Base-by-base conservation (phyloP, 2,888 invertebrate genomes). In the Harpalus rubripes region DNA sequence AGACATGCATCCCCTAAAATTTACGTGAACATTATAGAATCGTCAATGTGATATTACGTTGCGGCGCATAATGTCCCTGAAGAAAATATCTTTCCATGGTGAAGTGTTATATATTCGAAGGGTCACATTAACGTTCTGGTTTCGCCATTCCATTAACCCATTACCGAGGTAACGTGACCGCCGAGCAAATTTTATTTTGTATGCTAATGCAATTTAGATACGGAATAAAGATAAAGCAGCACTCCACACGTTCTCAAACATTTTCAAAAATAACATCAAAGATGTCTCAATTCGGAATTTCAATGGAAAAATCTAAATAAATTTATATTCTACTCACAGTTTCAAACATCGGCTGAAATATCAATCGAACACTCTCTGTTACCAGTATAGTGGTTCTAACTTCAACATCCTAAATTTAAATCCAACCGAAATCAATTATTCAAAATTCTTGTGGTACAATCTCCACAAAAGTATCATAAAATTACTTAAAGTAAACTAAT, bases 161-260 rank as follows among this genome's bases (percentile, higher is more conserved):
- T 68, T 68, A 68, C 32, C 39, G 39, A n/a, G 68, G 68, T 68
- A 68, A 68, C 68, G 68, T 39, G 44, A 32, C 8, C 63, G 44
- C 18, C 7, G 68, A 72, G 58, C 82, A 82, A 82, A 82, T 82
- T 72, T 82, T 82, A 82, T 82, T 82, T 82, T 82, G 68, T 82
- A 72, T 82, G 82, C 68, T 82, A 82, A 82, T 82, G 82, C 72
- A 82, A 82, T 82, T 72, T 82, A 72, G 72, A 82, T 82, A 81
- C 58, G 68, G 32, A 68, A 82, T 82, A 82, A 68, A 82, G 72
- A 82, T 82, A 82, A 82, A 12, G 72, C 12, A 12, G 32, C 15
- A n/a, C 0, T 12, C 32, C 26, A 32, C 32, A 32, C 32, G 39
- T 41, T 41, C 78, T 56, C 26, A 78, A 32, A 79, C 39, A 59